Base-by-base conservation (phyloP, 2,113 vertebrate species). In the Tylochromis polylepis region DNA sequence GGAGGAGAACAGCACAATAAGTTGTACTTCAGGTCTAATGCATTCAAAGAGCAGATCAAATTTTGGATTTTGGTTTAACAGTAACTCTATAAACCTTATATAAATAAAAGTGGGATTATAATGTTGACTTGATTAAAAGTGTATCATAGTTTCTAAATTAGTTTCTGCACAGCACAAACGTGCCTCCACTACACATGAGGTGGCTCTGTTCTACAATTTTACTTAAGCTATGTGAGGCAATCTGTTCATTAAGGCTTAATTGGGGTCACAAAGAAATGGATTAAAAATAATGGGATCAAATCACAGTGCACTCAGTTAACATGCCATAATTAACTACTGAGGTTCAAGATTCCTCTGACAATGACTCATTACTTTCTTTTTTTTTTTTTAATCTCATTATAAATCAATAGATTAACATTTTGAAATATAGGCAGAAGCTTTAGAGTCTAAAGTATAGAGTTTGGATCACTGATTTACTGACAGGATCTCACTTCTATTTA, bases 211-310 rank as follows among this genome's bases (percentile, higher is more conserved):
- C 38, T 46, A 60, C 12, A 60, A 31, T 60, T 46, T 60, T 38
- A 36, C 27, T 31, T 16, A 72, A 67, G 70, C 49, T 36, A 10
- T 34, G 7, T 55, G n/a, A 24, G 36, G 31, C 4, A 46, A 15
- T 29, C 15, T 62, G 22, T 57, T 72, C 65, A 22, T 82, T 6
- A 15, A 15, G 6, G 43, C 81, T 84, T 89, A 89, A 92, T 88
- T 90, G 78, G n/a, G 86, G 82, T 93, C 77, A 81, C 15, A 51
- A 38, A 81, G 82, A 86, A 84, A n/a, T 34, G 22, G 18, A 88
- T 89, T 86, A 27, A 60, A 62, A 80, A 15, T 82, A 91, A 85
- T 80, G 55, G 77, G 79, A 88, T 87, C 55, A 90, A 89, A 89
- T 62, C 59, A 65, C 41, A 82, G 53, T 36, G 82, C 5, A 60